Evolutionary conservation across 2,888 invertebrate genomes (phyloP), one percentile per base, ranked within the genome.

Genomic region (Podotricha telesiphe): DNA sequence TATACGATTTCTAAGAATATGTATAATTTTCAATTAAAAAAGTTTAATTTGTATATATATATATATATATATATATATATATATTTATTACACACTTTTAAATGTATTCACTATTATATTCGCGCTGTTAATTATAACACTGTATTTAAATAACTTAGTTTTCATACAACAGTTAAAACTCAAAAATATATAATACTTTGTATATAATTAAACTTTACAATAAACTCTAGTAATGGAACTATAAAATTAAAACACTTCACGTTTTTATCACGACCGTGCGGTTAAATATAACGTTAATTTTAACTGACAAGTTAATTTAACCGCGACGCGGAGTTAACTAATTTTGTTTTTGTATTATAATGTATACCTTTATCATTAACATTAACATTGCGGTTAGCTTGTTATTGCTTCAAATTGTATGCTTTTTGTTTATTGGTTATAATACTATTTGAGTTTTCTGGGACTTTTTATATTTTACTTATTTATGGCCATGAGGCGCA

Each of bases 341-440:
- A 55, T 55, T 55, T 17, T 10, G 37, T 34, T 2, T 28, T 5
- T 17, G 7, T 28, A 11, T 17, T 28, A n/a, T 22, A 28, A 28
- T 34, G n/a, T 11, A 55, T 55, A 34, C 55, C n/a, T 55, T 55
- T 55, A 55, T 55, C 55, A 17, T 55, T 34, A n/a, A 34, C 55
- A 34, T 10, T 34, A 17, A 8, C 8, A 8, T 37, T 37, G 37
- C n/a, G n/a, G n/a, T n/a, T 8, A 7, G 8, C 6, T 37, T 17
- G 34, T 55, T 55, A 55, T 55, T 55, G n/a, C 34, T 34, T 55
- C 10, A n/a, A 17, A 34, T 34, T 11, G 11, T 55, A 11, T 37
- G 11, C 10, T 11, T 37, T 34, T 17, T 55, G 34, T 37, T 34
- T 17, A 28, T 55, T 51, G 13, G 42, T 42, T 42, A 7, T 3